Evolutionary conservation across 2,888 invertebrate species (phyloP).

Genomic region (Lacanobia oleracea): DNA sequence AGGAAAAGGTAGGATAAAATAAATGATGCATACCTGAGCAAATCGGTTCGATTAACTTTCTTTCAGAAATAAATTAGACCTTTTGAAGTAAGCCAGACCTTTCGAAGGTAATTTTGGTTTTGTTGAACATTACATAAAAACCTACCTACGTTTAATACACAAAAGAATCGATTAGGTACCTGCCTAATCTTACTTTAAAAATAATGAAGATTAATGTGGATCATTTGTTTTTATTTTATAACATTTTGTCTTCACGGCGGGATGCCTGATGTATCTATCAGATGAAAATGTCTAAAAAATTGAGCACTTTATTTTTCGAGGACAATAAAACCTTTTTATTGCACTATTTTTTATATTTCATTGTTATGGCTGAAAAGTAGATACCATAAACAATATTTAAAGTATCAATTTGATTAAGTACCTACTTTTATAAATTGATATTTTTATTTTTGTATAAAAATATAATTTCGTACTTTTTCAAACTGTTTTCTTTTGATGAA

Average conservation of each 20-base stretch:
- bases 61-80: constrained; percentile 47
- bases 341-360: constrained; percentile 12
- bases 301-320: constrained; percentile 19
- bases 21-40: constrained; percentile 43
- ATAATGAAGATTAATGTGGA: constrained; percentile 12
- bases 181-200: constrained; percentile 5
- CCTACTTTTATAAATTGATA: neutral
- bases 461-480: neutral
- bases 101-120: constrained; percentile 36
- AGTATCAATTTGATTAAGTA: constrained; percentile 16
- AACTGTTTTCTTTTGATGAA: neutral
- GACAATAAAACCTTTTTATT: constrained; percentile 29
- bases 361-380: neutral
- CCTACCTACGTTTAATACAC: constrained; percentile 17
- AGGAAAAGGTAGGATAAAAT: constrained; percentile 31
- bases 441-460: neutral
- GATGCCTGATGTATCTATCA: constrained; percentile 21
- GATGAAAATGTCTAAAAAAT: constrained; percentile 23
- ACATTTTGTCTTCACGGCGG: constrained; percentile 26
- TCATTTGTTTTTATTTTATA: constrained; percentile 37
- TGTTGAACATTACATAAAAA: constrained; percentile 24
- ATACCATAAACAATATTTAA: constrained; percentile 5
- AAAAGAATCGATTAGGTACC: constrained; percentile 28
- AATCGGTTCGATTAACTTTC: constrained; percentile 60
- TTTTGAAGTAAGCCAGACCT: constrained; percentile 47